These are phyloP conservation scores for Mizuhopecten yessoensis DNA, from an alignment of 1,140 invertebrate genomes.

Conservation along the genomic window DNA sequence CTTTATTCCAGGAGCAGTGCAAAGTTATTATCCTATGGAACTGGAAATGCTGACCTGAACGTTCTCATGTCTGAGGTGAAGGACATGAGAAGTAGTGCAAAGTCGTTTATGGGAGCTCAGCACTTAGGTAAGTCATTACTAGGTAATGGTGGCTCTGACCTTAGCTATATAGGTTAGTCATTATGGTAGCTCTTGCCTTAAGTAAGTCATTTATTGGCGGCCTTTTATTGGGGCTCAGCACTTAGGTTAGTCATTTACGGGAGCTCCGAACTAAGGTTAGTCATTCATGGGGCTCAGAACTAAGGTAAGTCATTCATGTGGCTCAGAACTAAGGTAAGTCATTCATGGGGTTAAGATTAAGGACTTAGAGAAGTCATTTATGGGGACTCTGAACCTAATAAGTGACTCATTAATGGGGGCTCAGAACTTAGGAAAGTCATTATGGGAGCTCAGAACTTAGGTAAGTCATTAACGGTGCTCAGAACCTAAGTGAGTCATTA, in stretches of 20 bases:
- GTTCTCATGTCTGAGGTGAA: constrained; percentile 85
- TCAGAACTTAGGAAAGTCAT: too few species aligned
- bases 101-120: constrained; percentile 84
- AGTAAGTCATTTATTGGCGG: background rate
- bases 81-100: constrained; percentile 83
- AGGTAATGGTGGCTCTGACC: background rate
- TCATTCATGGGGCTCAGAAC: constrained; percentile 81
- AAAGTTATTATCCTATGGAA: constrained; percentile 84
- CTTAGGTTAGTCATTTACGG: background rate
- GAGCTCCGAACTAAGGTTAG: background rate
- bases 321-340: too few species aligned
- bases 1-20: constrained; percentile 84
- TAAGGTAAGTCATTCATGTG: too few species aligned
- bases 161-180: background rate
- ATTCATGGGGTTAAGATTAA: too few species aligned
- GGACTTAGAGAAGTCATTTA: too few species aligned
- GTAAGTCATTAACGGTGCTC: too few species aligned
- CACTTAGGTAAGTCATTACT: constrained; percentile 75
- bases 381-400: too few species aligned
- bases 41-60: constrained; percentile 84
- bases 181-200: constrained; percentile 62
- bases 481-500: too few species aligned
- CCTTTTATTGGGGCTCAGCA: too few species aligned
- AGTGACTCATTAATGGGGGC: too few species aligned
- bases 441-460: too few species aligned